phyloP scores from a whole-genome alignment of 1,140 invertebrate species.

The Vollenhovia emeryi region DNA sequence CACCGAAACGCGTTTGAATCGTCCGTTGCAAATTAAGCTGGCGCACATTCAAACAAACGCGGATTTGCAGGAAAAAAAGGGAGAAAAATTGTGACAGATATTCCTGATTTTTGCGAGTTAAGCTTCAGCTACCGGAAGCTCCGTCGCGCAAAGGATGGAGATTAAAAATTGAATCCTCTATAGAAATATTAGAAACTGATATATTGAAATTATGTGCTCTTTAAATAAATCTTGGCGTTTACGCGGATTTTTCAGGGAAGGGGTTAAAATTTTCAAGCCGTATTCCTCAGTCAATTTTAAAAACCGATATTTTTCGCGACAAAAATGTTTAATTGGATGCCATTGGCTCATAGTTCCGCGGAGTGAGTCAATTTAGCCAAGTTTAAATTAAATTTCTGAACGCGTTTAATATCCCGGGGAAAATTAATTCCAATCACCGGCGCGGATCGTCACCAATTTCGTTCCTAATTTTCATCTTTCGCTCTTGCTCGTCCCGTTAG shows the following conservation, averaged over 20 bases:
- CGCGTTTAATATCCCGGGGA: background rate
- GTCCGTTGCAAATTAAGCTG: constrained; percentile 46
- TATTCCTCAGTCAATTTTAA: background rate
- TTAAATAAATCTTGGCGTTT: background rate
- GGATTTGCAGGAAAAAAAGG: constrained; percentile 6
- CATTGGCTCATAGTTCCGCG: background rate
- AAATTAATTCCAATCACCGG: background rate
- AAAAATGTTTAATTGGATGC: background rate
- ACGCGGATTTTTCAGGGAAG: background rate
- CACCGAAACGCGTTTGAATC: constrained; percentile 44
- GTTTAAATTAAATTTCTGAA: background rate
- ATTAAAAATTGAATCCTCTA: constrained; percentile 20
- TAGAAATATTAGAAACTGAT: background rate
- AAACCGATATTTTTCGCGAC: background rate
- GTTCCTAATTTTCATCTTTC: background rate
- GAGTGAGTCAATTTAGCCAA: background rate
- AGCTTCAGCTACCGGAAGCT: background rate
- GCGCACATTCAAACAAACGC: constrained; percentile 35
- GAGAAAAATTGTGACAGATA: constrained; percentile 13
- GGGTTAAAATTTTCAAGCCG: background rate
- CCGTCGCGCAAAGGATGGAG: background rate
- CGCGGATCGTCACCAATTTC: constrained; percentile 9
- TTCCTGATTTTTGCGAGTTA: constrained; percentile 44
- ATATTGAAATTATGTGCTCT: background rate
- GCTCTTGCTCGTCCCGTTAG: background rate